These are phyloP conservation scores for Drosophila conformis DNA, from an alignment of 2,888 invertebrate species.

Conservation along the genomic window DNA sequence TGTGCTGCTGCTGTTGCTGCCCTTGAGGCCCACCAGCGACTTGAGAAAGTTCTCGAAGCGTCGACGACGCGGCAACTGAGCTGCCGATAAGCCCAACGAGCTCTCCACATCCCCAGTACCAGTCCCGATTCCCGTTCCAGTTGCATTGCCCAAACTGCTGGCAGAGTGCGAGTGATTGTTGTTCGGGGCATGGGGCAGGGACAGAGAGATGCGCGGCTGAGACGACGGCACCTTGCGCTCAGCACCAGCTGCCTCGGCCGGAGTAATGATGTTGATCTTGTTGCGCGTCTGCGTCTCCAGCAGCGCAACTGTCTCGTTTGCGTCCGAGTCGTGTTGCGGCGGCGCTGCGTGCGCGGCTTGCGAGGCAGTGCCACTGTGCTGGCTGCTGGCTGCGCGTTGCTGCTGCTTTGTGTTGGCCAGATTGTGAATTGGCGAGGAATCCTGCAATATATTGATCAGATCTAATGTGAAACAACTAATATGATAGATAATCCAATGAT, in stretches of 20 bases:
- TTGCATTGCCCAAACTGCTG: constrained; percentile 52
- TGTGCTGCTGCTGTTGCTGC: constrained; percentile 31
- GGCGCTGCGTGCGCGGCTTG: constrained; percentile 62
- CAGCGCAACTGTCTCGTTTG: constrained; percentile 83
- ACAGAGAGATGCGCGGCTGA: constrained; percentile 48
- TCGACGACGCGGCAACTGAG: constrained; percentile 83
- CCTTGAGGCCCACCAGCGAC: constrained; percentile 83
- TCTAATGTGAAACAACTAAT: not conserved
- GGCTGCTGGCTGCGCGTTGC: constrained; percentile 74
- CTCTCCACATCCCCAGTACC: constrained; percentile 61
- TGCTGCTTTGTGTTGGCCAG: constrained; percentile 85
- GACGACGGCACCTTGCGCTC: constrained; percentile 45
- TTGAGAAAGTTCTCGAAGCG: constrained; percentile 85
- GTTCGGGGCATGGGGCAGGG: constrained; percentile 37
- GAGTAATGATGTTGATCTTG: constrained; percentile 82
- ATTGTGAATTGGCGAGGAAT: constrained; percentile 85
- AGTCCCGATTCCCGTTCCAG: not conserved
- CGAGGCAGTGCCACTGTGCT: constrained; percentile 66
- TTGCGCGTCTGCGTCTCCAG: constrained; percentile 83
- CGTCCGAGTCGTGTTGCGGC: constrained; percentile 65
- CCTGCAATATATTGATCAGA: constrained; percentile 58
- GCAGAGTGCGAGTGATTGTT: constrained; percentile 42
- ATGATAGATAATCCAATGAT: not conserved
- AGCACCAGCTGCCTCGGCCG: constrained; percentile 57
- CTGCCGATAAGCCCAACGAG: constrained; percentile 82